Evolutionary conservation across 2,888 invertebrate genomes (phyloP).

Genomic region (Cetonia aurata): DNA sequence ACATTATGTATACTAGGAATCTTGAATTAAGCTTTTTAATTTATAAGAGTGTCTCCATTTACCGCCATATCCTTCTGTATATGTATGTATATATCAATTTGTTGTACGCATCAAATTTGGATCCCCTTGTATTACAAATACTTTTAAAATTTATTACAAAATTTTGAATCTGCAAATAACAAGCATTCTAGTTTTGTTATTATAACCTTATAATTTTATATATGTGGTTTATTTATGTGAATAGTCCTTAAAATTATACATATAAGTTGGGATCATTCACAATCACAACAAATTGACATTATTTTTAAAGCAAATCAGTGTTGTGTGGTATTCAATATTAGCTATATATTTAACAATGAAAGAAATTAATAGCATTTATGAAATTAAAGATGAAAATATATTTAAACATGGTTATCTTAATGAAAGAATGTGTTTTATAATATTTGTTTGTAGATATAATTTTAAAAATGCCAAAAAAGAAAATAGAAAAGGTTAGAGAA

Average conservation of each 20-base stretch:
- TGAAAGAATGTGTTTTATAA: background rate
- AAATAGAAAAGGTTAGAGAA: slow-evolving; percentile 45
- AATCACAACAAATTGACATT: slow-evolving; percentile 18
- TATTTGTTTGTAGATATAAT: slow-evolving; percentile 17
- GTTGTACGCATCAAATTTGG: slow-evolving; percentile 35
- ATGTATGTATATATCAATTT: slow-evolving; percentile 30
- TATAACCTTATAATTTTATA: slow-evolving; percentile 20
- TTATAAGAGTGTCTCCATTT: slow-evolving; percentile 48
- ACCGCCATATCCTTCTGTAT: slow-evolving; percentile 51
- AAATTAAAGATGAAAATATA: background rate
- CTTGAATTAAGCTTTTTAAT: slow-evolving; percentile 31
- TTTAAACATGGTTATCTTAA: background rate
- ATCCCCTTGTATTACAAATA: slow-evolving; percentile 34
- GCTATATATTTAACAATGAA: background rate
- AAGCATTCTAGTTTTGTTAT: slow-evolving; percentile 3
- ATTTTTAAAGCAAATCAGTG: background rate
- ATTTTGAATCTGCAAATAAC: background rate
- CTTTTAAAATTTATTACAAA: slow-evolving; percentile 17
- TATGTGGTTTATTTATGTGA: slow-evolving; percentile 27
- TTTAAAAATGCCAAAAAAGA: slow-evolving; percentile 57
- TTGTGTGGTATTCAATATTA: background rate
- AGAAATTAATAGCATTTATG: background rate
- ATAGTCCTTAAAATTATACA: slow-evolving; percentile 31
- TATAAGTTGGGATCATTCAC: slow-evolving; percentile 29
- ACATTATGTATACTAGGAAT: background rate